Percentiles rank a stretch among this genome's conserved stretches.
Conservation (phyloP, 2,888 invertebrate species). For the Leptothorax acervorum region DNA sequence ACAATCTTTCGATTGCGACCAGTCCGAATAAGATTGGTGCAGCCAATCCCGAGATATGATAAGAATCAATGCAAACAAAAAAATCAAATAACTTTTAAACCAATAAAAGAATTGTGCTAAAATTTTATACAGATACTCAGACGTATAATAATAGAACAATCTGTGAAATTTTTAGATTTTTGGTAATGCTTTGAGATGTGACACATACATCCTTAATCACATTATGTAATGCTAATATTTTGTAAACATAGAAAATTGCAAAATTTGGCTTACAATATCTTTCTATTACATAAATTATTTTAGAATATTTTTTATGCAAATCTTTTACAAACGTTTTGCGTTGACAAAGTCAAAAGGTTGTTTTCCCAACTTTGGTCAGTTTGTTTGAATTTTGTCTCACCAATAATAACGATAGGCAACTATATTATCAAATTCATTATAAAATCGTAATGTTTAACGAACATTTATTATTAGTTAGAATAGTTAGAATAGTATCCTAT, state of each 20-base stretch:
- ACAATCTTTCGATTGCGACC: no score
- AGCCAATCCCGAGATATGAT: no score
- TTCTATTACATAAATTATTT: not conserved
- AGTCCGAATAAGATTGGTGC: no score
- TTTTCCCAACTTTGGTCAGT: not conserved
- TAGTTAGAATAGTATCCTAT: not conserved
- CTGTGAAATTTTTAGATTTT: no score
- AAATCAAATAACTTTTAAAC: no score
- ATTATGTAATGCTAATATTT: not conserved
- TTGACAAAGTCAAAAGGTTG: not conserved
- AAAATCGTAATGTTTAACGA: not conserved
- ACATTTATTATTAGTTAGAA: not conserved
- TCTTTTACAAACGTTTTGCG: not conserved
- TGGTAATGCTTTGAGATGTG: no score
- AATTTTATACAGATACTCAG: no score
- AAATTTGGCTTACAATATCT: not conserved
- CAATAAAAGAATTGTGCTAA: no score
- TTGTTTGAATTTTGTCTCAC: not conserved
- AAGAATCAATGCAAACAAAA: no score
- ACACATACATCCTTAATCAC: no score
- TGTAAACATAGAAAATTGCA: not conserved
- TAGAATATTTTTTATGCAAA: not conserved
- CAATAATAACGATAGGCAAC: not conserved
- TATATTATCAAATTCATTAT: slow-evolving; percentile 7
- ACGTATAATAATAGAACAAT: no score